Conservation (phyloP, 2,797 vertebrate species). For the Chiroxiphia lanceolata region DNA sequence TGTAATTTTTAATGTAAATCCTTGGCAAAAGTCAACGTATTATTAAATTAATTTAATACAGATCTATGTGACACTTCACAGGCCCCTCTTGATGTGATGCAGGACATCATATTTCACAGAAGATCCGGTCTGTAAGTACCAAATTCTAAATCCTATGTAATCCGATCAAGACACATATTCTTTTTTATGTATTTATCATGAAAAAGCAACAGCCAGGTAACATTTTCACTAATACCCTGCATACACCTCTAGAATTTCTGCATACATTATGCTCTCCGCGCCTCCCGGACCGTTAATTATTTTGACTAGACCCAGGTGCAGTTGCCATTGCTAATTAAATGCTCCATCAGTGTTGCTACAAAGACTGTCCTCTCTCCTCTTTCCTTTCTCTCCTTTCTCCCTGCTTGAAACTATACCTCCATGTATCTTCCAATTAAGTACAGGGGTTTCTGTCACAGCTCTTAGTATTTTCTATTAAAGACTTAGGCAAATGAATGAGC, state of each 20-base stretch:
- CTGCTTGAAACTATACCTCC: background rate
- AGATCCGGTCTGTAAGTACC: background rate
- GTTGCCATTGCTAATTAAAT: background rate
- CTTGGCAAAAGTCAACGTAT: background rate
- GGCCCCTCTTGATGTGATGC: fast-evolving
- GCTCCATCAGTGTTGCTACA: background rate
- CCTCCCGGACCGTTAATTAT: background rate
- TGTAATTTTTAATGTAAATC: background rate
- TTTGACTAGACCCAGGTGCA: background rate
- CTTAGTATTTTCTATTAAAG: background rate
- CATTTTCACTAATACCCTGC: background rate
- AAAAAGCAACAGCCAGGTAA: background rate
- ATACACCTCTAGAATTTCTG: background rate
- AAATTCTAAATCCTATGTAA: background rate
- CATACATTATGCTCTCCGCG: background rate
- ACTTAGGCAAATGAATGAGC: background rate
- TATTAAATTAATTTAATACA: background rate
- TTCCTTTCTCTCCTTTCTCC: background rate
- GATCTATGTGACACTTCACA: background rate
- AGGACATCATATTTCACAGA: background rate
- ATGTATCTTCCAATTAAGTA: background rate
- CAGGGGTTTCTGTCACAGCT: background rate
- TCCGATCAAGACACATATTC: background rate
- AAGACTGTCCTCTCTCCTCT: background rate
- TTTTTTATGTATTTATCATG: background rate